Base-by-base conservation (phyloP, 2,888 invertebrate genomes). In the Dicranocentrus wangi region DNA sequence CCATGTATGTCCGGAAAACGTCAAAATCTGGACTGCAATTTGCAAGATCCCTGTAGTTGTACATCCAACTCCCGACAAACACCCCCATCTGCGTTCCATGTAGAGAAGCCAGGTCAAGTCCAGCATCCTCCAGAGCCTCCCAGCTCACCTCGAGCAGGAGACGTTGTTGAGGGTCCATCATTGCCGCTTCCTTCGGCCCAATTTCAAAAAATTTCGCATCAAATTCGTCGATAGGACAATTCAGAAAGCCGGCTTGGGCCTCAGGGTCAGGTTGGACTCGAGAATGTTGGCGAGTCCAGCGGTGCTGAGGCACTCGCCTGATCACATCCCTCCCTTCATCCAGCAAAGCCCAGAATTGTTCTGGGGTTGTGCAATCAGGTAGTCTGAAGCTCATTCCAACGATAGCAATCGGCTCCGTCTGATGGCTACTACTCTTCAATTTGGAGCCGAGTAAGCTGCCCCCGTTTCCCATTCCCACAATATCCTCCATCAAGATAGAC, bases 21-120 rank as follows among this genome's bases (percentile, higher is more conserved):
- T 55, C 63, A 1, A 60, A 47, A 39, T 13, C 13, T 2, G 15
- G 15, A n/a, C 15, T n/a, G 10, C 43, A n/a, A n/a, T 43, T n/a
- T n/a, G n/a, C 13, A n/a, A 43, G 13, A n/a, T 43, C n/a, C 8
- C 43, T 43, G 43, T 73, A 73, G 51, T 73, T 63, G 43, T 73
- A 63, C 2, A 27, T 28, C 73, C 73, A 73, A 13, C 43, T 51
- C 15, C 73, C 73, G 32, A 73, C 32, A 28, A 73, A 73, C 1
- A 73, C 63, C 19, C 61, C 60, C 10, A 42, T 43, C 8, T 60
- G 13, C 10, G 27, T 28, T 8, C 72, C 72, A 8, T 25, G 15
- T 7, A 72, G 47, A 1, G n/a, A 21, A 13, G 42, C 43, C 0
- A 61, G 72, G 27, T 72, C 61, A 43, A 72, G 39, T 2, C 21